Evolutionary conservation across 2,888 invertebrate species (phyloP), one percentile per base, ranked within the genome.

Genomic region (Uloborus plumipes): DNA sequence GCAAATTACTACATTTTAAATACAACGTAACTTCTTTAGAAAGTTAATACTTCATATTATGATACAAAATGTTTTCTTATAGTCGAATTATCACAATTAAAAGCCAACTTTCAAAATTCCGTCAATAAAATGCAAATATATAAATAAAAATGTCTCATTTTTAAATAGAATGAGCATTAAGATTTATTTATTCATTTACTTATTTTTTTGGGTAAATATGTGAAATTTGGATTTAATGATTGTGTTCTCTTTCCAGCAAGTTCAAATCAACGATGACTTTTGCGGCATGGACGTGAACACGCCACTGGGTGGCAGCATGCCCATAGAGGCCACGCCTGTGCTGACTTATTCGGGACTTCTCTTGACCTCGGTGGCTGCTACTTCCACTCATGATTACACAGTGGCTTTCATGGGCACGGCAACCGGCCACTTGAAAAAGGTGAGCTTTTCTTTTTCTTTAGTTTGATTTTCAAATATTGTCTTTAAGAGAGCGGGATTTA

Each of bases 241-340:
- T 39, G 6, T 39, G 7, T 39, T 39, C 39, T 39, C 39, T 39
- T 39, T 39, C 9, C 91, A 94, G 92, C 95, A 96, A 92, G 90
- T 97, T 86, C 94, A 95, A 91, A 96, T 97, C 87, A 94, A 94
- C 86, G 98, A 98, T 90, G 96, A 97, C 90, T 98, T 97, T 89
- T 98, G 98, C 89, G 98, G 98, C 9, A 91, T 96, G 87, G 97
- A 98, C 89, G 96, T 97, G 74, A 98, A 99, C 91, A 95, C 97
- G 70, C 97, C 98, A 16, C 90, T 99, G 85, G 97, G 97, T 79
- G 98, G 98, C 53, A 94, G 95, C 88, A 94, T 94, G 87, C 95
- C 98, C 11, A 95, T 98, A 84, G 92, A 93, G 79, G 94, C 95
- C 0, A 92, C 94, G 74, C 95, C 98, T 39, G 96, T 97, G 74